Evolutionary conservation across 2,113 vertebrate genomes (phyloP).

Genomic region (Macaca nemestrina): DNA sequence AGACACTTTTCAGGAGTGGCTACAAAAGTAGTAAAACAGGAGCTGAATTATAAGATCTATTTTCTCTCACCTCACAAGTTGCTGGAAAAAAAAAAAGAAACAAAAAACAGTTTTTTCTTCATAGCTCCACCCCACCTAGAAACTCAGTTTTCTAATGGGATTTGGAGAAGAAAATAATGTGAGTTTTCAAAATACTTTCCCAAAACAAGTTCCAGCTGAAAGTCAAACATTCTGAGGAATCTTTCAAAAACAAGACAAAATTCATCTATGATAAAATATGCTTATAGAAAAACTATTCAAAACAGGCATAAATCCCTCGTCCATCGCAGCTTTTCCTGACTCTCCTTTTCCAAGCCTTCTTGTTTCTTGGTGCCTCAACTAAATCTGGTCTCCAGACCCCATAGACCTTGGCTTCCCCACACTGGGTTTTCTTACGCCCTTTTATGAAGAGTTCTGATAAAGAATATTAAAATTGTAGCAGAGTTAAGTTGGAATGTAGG

Average conservation of each 20-base stretch:
- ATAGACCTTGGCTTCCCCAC: background rate
- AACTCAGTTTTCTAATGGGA: background rate
- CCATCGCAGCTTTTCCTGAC: background rate
- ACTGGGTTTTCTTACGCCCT: background rate
- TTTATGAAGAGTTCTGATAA: background rate
- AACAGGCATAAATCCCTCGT: background rate
- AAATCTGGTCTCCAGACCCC: background rate
- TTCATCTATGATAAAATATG: background rate
- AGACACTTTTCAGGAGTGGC: background rate
- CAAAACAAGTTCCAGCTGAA: background rate
- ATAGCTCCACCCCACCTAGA: background rate
- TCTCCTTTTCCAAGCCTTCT: background rate
- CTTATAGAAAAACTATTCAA: background rate
- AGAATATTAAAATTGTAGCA: background rate
- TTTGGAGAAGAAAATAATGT: background rate
- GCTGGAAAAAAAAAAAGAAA: background rate
- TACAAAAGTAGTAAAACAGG: background rate
- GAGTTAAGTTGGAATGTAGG: background rate
- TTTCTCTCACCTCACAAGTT: background rate
- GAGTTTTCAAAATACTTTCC: background rate
- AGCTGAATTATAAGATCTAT: background rate
- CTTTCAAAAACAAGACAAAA: background rate
- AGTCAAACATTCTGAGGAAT: background rate
- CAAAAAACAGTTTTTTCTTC: background rate
- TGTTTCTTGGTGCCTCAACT: fast-evolving